A percentile compares a stretch with the other conserved stretches of the same genome.
phyloP scores from a whole-genome alignment of 2,888 invertebrate genomes.

The Drosophila anomalata region DNA sequence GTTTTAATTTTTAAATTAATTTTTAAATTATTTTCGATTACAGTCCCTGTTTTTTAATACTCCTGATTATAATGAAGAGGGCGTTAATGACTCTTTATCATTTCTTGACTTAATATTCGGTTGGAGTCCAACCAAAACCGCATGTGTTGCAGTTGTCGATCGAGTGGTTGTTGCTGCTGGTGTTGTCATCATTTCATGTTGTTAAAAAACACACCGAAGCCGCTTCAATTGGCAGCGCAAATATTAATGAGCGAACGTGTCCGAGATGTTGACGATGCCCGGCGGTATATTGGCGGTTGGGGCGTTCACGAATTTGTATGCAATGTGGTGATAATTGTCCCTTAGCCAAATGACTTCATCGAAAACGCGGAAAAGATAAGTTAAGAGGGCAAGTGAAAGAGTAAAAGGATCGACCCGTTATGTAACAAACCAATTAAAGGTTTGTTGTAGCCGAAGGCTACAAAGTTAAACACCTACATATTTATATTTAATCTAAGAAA shows the following conservation, averaged over 20 bases:
- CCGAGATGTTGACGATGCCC: conserved; percentile 45
- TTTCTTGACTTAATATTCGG: conserved; percentile 17
- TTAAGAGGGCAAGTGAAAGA: conserved; percentile 15
- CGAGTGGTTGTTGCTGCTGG: conserved; percentile 28
- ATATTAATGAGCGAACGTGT: conserved; percentile 74
- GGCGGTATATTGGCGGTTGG: conserved; percentile 1
- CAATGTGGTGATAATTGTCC: conserved; percentile 61
- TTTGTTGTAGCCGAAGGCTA: conserved; percentile 15
- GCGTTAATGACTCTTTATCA: neutral
- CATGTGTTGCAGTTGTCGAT: conserved; percentile 27
- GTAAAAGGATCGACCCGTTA: conserved; percentile 31
- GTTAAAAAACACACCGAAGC: conserved; percentile 35
- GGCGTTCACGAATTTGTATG: conserved; percentile 42
- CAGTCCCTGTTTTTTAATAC: no score
- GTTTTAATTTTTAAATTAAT: no score
- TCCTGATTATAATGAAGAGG: no score
- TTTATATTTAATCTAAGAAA: neutral
- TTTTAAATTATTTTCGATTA: no score
- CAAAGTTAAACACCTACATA: conserved; percentile 38
- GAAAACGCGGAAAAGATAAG: conserved; percentile 52
- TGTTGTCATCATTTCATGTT: conserved; percentile 47
- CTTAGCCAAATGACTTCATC: conserved; percentile 46
- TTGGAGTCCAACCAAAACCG: conserved; percentile 58
- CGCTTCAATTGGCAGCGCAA: conserved; percentile 69
- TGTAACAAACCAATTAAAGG: conserved; percentile 5